Base-by-base conservation (phyloP, 2,797 vertebrate species). In the Bovichtus diacanthus region DNA sequence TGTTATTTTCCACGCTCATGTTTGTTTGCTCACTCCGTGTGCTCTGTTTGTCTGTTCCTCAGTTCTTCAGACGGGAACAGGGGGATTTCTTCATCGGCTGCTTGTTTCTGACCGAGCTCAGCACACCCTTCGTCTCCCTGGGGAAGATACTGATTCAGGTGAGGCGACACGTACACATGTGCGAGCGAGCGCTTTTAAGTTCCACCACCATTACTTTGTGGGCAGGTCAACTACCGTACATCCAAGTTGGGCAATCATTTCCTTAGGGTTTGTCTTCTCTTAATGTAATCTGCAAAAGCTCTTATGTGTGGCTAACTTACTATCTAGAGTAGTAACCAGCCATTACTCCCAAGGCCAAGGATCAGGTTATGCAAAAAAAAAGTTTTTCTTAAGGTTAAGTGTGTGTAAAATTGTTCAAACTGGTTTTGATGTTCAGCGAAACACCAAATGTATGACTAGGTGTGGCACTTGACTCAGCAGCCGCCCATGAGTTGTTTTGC, bases 11-110 rank as follows among this genome's bases (percentile, higher is more conserved):
- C 74, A 59, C 41, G 78, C 54, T 61, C 0, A 0, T 74, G 58
- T 86, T 84, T 90, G 76, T 87, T 82, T 86, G 71, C 81, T 88
- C 60, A 83, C 61, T 41, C 56, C 63, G 54, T 54, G 65, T 55
- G 61, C 74, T 84, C 49, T 83, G 72, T 81, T 68, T 84, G 50
- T 91, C 43, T 88, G 70, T 44, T 76, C 70, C 71, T 81, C 95
- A 99, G 98, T 96, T 95, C 82, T 94, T 96, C 85, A 95, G 98
- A 83, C 96, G 95, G 71, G 96, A 97, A 29, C 95, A 96, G 82
- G 98, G 98, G 5, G 98, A 99, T 83, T 99, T 97, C 95, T 99
- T 98, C 5, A 96, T 99, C 3, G 98, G 98, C 88, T 99, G 98
- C 87, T 95, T 99, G 91, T 98, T 97, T 90, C 95, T 93, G 4